Percentiles rank a stretch among this genome's conserved stretches.
phyloP scores from a whole-genome alignment of 2,113 vertebrate genomes.

The Oryzias celebensis region DNA sequence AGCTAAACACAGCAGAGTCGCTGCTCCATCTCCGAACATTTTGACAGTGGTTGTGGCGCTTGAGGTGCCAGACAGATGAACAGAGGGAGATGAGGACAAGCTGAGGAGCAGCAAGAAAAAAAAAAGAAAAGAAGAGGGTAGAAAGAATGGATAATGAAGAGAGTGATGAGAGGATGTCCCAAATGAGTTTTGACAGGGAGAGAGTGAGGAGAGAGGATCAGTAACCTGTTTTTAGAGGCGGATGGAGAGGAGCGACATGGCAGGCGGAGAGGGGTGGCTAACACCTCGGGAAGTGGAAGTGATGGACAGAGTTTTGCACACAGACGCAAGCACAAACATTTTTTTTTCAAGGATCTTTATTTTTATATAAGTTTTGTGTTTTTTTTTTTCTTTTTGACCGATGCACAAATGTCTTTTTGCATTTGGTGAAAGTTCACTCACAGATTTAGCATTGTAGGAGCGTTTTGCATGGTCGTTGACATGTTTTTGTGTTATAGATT shows the following conservation, averaged over 20 bases:
- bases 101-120: conserved; percentile 47
- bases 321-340: background rate
- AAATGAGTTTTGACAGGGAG: conserved; percentile 53
- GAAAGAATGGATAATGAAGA: conserved; percentile 74
- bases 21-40: conserved; percentile 52
- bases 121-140: conserved; percentile 21
- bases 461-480: no score
- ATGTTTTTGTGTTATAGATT: no score
- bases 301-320: conserved; percentile 29
- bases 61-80: conserved; percentile 60
- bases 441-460: no score
- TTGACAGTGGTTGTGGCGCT: conserved; percentile 59
- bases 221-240: conserved; percentile 59
- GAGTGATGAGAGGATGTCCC: conserved; percentile 61
- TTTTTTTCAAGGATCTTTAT: background rate
- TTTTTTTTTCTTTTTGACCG: no score
- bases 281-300: conserved; percentile 35
- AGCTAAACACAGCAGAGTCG: conserved; percentile 60
- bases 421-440: no score
- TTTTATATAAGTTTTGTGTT: no score
- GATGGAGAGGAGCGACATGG: conserved; percentile 49
- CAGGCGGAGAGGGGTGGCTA: conserved; percentile 53
- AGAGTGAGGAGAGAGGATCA: conserved; percentile 64
- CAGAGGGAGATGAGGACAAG: conserved; percentile 22
- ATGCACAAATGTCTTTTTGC: no score